These are phyloP conservation scores for Dendrocincla fuliginosa DNA, from an alignment of 2,797 vertebrate species.

Conservation along the genomic window DNA sequence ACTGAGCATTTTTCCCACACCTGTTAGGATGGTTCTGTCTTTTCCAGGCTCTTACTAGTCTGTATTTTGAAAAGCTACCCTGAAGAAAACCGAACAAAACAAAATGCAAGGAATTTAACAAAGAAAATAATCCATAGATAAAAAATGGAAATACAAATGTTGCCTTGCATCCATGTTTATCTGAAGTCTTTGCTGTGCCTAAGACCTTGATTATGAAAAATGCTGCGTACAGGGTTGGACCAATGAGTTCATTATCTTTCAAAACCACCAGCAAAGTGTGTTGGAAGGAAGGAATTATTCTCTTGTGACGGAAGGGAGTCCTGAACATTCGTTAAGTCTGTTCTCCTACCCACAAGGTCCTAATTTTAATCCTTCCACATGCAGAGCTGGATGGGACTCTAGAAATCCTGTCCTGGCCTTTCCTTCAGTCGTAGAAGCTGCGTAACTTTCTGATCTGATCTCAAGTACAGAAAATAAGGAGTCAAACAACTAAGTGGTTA, in stretches of 20 bases:
- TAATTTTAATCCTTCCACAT: not conserved
- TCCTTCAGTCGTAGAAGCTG: not conserved
- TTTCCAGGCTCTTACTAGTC: slow-evolving; percentile 16
- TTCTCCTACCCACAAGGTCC: not conserved
- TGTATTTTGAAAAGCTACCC: slow-evolving; percentile 22
- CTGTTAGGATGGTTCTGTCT: not conserved
- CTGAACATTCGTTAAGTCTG: not conserved
- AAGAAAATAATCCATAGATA: not conserved
- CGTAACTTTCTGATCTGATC: not conserved
- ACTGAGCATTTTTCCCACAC: not conserved
- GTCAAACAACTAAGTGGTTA: not conserved
- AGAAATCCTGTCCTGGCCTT: not conserved
- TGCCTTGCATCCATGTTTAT: not conserved
- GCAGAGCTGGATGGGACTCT: not conserved
- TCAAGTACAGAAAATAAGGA: not conserved
- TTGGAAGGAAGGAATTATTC: not conserved
- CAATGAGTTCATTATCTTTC: not conserved
- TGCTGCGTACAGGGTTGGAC: not conserved
- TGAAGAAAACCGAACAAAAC: not conserved
- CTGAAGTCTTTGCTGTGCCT: not conserved
- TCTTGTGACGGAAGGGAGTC: not conserved
- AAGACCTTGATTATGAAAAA: not conserved
- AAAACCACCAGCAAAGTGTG: not conserved
- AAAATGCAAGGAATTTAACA: not conserved
- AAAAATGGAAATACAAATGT: not conserved